Percentiles rank a stretch among this genome's conserved stretches.
These are phyloP conservation scores for Dioctria linearis DNA, from an alignment of 2,888 invertebrate genomes.

Conservation along the genomic window DNA sequence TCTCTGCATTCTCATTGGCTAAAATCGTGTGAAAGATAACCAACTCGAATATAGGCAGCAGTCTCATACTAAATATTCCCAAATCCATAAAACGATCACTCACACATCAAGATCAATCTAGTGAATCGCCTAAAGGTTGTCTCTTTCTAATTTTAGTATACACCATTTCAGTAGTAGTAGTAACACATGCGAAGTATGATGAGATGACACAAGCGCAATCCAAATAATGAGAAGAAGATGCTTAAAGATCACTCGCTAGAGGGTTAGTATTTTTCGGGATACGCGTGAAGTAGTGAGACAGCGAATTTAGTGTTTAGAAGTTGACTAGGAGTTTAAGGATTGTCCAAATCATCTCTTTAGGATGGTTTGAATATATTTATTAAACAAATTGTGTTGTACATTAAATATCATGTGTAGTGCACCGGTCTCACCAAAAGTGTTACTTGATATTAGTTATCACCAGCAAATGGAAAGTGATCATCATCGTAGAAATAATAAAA, in stretches of 20 bases:
- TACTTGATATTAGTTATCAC: conserved; percentile 71
- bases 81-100: background rate
- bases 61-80: background rate
- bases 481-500: conserved; percentile 66
- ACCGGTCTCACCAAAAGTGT: conserved; percentile 70
- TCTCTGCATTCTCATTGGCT: background rate
- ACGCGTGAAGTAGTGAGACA: background rate
- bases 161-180: conserved; percentile 71
- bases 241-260: background rate
- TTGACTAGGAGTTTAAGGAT: no score
- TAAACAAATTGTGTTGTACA: no score
- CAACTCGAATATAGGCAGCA: conserved; percentile 13
- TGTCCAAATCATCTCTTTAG: no score
- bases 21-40: background rate
- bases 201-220: background rate
- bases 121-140: background rate
- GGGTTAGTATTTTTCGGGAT: conserved; percentile 16
- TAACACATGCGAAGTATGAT: conserved; percentile 55
- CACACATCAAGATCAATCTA: background rate
- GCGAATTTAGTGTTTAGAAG: no score
- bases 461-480: conserved; percentile 64
- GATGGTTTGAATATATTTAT: no score
- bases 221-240: background rate
- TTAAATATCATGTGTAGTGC: conserved; percentile 49
- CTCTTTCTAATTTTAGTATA: conserved; percentile 37